These are phyloP conservation scores for Agriopis leucophaearia DNA, from an alignment of 2,888 invertebrate species.

Conservation along the genomic window DNA sequence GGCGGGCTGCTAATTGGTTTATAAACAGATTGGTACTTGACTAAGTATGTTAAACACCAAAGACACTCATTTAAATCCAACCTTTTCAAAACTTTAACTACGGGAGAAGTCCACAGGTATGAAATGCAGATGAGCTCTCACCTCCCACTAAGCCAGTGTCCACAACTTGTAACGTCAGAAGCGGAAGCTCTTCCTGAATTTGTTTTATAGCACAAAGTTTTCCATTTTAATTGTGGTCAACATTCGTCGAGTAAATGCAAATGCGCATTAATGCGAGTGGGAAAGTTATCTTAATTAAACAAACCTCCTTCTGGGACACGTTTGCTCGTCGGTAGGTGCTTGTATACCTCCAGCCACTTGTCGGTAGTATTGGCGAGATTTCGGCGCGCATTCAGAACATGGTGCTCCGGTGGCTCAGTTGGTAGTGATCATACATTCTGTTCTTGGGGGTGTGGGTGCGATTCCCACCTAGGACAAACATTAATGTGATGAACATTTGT, in stretches of 20 bases:
- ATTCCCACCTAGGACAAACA: no score
- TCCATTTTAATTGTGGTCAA: conserved; percentile 58
- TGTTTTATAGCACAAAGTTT: conserved; percentile 53
- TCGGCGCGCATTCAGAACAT: conserved; percentile 5
- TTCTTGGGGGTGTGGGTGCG: no score
- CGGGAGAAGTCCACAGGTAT: conserved; percentile 23
- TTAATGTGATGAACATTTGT: no score
- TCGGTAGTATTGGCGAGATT: background rate
- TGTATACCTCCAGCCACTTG: conserved; percentile 44
- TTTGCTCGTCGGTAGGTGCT: conserved; percentile 46
- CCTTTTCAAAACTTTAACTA: conserved; percentile 23
- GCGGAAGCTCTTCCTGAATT: conserved; percentile 47
- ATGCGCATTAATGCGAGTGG: conserved; percentile 60
- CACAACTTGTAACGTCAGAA: conserved; percentile 39
- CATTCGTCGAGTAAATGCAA: conserved; percentile 60
- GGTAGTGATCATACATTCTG: no score
- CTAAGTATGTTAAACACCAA: conserved; percentile 5
- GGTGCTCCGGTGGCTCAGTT: no score
- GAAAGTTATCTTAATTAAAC: conserved; percentile 74
- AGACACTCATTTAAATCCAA: conserved; percentile 22
- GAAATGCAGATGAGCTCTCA: conserved; percentile 39
- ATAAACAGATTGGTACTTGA: background rate
- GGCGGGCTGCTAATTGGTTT: no score
- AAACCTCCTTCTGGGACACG: conserved; percentile 53
- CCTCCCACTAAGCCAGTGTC: conserved; percentile 33